phyloP scores from a whole-genome alignment of 2,888 invertebrate species.

The Archaeoteleia sp. region DNA sequence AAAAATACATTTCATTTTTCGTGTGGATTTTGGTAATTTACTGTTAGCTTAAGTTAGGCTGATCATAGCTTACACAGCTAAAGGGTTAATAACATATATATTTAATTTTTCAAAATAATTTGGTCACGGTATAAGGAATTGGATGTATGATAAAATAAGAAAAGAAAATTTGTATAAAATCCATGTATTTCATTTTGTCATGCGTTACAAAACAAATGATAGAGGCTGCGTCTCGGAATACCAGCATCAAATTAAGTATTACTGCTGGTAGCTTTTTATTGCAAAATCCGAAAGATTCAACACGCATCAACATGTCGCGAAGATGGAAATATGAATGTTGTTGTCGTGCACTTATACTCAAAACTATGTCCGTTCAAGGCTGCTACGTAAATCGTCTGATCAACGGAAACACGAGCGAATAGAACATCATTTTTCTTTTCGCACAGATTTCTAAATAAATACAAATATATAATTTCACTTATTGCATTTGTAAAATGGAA shows the following conservation, averaged over 20 bases:
- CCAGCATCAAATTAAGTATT: conserved; percentile 22
- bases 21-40: too few species aligned
- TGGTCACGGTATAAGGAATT: too few species aligned
- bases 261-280: conserved; percentile 14
- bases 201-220: conserved; percentile 25
- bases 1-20: too few species aligned
- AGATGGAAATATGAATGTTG: conserved; percentile 15
- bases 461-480: too few species aligned
- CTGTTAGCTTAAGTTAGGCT: too few species aligned
- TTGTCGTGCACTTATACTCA: conserved; percentile 16
- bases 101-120: too few species aligned
- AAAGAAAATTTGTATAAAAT: conserved; percentile 2
- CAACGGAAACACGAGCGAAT: conserved; percentile 11
- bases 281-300: conserved; percentile 12
- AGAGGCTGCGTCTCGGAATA: conserved; percentile 12
- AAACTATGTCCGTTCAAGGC: conserved; percentile 13
- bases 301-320: conserved; percentile 19
- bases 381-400: conserved; percentile 11
- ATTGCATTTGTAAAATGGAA: conserved; percentile 8
- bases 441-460: conserved; percentile 14
- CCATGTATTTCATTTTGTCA: conserved; percentile 25
- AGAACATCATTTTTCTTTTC: conserved; percentile 11
- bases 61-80: too few species aligned
- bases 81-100: too few species aligned
- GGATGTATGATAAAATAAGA: neutral